These are phyloP conservation scores for Amphimedon queenslandica DNA, from an alignment of 37 sponge, comb jelly and placozoan species.

Conservation along the genomic window DNA sequence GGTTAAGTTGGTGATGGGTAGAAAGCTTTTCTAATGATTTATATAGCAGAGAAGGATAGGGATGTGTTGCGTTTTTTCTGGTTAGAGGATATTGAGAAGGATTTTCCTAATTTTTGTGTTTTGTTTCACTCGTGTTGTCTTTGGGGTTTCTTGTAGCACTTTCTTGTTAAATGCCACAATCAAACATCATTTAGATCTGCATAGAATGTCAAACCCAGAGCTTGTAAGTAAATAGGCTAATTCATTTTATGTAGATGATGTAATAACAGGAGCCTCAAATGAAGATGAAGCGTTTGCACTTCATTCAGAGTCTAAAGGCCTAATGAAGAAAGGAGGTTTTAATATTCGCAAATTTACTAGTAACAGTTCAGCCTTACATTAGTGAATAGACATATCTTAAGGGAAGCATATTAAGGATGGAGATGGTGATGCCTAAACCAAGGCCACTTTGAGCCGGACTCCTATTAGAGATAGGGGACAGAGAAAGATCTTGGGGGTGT, in stretches of 20 bases:
- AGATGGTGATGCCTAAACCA: background rate
- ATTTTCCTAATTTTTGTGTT: background rate
- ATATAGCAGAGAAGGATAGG: background rate
- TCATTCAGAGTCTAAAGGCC: background rate
- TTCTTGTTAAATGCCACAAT: slow-evolving; percentile 21
- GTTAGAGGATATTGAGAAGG: background rate
- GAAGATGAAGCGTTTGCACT: background rate
- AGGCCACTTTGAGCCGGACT: background rate
- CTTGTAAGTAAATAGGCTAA: no score
- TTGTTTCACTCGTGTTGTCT: slow-evolving; percentile 6
- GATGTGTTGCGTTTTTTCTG: slow-evolving; percentile 13
- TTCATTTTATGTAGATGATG: background rate
- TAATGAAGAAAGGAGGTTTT: no score
- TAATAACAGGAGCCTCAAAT: background rate
- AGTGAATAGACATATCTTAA: background rate
- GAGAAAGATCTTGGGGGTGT: background rate
- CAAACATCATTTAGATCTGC: background rate
- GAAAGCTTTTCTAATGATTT: slow-evolving; percentile 46
- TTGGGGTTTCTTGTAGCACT: slow-evolving; percentile 15
- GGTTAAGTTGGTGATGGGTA: slow-evolving; percentile 36
- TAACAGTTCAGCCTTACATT: no score
- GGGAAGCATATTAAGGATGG: background rate
- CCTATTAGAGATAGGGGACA: background rate
- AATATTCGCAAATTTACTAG: no score
- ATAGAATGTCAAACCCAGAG: background rate